Percentiles rank a stretch among this genome's conserved stretches.
phyloP scores from a whole-genome alignment of 1,140 invertebrate species.

The Elymnias hypermnestra region DNA sequence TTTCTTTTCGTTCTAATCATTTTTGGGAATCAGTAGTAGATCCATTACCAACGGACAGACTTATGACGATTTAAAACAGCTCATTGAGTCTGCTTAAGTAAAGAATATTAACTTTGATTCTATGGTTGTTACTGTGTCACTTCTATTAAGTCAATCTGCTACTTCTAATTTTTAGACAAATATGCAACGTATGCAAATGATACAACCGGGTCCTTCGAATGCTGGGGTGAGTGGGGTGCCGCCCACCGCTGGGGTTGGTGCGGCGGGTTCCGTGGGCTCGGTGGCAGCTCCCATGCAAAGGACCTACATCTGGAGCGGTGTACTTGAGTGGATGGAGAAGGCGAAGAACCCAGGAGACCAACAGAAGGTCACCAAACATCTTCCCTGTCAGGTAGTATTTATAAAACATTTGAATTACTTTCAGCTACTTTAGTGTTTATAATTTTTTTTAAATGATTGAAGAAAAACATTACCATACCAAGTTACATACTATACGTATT shows the following conservation, averaged over 20 bases:
- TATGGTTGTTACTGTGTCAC: too few relatives aligned
- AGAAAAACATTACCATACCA: too few relatives aligned
- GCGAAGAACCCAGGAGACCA: slow-evolving; percentile 81
- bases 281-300: slow-evolving; percentile 71
- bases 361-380: slow-evolving; percentile 87
- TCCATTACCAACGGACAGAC: not conserved
- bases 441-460: too few relatives aligned
- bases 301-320: slow-evolving; percentile 89
- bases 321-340: slow-evolving; percentile 95
- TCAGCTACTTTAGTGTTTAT: too few relatives aligned
- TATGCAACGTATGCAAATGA: slow-evolving; percentile 40
- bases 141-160: too few relatives aligned
- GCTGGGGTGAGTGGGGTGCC: slow-evolving; percentile 19
- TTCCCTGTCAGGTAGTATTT: slow-evolving; percentile 90
- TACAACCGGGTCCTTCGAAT: slow-evolving; percentile 34
- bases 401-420: too few relatives aligned
- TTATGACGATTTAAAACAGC: too few relatives aligned
- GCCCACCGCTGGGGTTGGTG: slow-evolving; percentile 12
- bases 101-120: too few relatives aligned
- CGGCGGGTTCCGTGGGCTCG: slow-evolving; percentile 11
- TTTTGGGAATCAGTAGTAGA: too few relatives aligned
- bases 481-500: too few relatives aligned
- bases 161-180: slow-evolving; percentile 25
- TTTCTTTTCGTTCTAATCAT: too few relatives aligned
- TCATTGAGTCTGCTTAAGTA: too few relatives aligned